Evolutionary conservation across 2,113 vertebrate genomes (phyloP).

Genomic region (Ceyx margarethae): DNA sequence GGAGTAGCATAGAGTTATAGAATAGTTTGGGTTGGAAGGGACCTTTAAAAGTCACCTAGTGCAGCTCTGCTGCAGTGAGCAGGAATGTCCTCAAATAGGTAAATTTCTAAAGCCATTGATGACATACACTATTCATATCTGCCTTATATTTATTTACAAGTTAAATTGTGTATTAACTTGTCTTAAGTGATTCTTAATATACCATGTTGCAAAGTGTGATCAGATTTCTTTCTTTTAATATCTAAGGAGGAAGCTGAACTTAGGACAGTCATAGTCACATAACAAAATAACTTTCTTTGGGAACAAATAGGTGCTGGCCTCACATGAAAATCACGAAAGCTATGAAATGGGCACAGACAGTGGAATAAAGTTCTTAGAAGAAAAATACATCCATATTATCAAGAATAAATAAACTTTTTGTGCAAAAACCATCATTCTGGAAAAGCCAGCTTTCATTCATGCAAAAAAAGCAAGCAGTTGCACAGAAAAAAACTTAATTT

Average conservation of each 20-base stretch:
- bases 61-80: too few species aligned
- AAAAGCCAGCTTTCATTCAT: background rate
- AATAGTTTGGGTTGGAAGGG: too few species aligned
- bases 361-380: background rate
- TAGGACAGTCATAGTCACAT: background rate
- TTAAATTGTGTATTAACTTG: background rate
- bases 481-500: too few species aligned
- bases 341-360: background rate
- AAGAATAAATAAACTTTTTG: background rate
- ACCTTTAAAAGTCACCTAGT: too few species aligned
- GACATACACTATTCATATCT: background rate
- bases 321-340: background rate
- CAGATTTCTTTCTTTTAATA: background rate
- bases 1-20: background rate
- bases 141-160: background rate
- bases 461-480: background rate
- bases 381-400: background rate
- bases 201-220: background rate
- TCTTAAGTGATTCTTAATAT: background rate
- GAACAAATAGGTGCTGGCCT: background rate
- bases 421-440: background rate
- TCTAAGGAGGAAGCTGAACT: background rate
- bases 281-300: background rate
- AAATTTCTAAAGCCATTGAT: background rate
- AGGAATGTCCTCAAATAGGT: too few species aligned